phyloP scores from a whole-genome alignment of 2,888 invertebrate genomes.

The Augochlorella aurata region DNA sequence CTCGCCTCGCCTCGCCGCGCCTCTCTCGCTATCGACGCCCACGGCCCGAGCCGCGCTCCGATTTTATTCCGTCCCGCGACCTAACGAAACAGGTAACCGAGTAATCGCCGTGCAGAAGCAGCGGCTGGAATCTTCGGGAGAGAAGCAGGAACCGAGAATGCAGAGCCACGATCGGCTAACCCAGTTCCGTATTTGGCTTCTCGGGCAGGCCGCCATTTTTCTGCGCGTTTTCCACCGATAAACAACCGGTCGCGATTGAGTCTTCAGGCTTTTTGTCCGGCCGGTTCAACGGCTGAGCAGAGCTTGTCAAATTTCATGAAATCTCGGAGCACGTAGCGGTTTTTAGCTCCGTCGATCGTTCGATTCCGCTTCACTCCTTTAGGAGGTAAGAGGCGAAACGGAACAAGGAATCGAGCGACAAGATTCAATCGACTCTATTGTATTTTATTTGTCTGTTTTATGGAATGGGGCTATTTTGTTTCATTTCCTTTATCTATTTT shows the following conservation, averaged over 20 bases:
- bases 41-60: slow-evolving; percentile 20
- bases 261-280: neutral
- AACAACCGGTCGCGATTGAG: slow-evolving; percentile 31
- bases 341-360: too few relatives aligned
- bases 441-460: too few relatives aligned
- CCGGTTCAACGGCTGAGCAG: too few relatives aligned
- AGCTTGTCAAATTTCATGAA: too few relatives aligned
- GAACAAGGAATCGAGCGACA: too few relatives aligned
- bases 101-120: slow-evolving; percentile 23
- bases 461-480: too few relatives aligned
- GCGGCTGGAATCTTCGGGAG: slow-evolving; percentile 16
- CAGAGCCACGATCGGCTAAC: slow-evolving; percentile 58
- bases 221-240: slow-evolving; percentile 29
- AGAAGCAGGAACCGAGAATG: slow-evolving; percentile 39
- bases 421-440: too few relatives aligned
- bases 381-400: too few relatives aligned
- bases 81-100: slow-evolving; percentile 22
- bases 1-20: slow-evolving; percentile 37
- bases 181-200: slow-evolving; percentile 68
- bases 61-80: slow-evolving; percentile 27
- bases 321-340: too few relatives aligned
- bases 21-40: slow-evolving; percentile 43
- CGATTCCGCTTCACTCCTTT: too few relatives aligned
- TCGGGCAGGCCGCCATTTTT: slow-evolving; percentile 40
- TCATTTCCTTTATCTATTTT: too few relatives aligned